phyloP scores from a whole-genome alignment of 2,797 vertebrate species.

The Enteromius treurensis region DNA sequence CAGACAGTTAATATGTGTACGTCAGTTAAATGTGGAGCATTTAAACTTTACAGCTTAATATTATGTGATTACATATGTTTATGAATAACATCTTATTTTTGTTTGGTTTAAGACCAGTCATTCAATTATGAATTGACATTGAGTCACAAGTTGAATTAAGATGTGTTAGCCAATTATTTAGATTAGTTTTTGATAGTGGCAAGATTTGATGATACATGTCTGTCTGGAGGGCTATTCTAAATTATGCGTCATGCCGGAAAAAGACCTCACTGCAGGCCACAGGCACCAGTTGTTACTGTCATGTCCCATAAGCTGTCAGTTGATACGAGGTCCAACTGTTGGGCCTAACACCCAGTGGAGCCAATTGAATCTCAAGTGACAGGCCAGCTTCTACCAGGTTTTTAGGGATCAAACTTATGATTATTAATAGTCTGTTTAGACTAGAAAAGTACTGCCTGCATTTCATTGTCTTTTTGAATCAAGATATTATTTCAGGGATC shows the following conservation, averaged over 20 bases:
- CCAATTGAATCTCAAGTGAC: conserved; percentile 58
- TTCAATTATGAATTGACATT: background rate
- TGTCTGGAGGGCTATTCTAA: conserved; percentile 40
- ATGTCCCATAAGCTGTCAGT: conserved; percentile 69
- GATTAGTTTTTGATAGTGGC: background rate
- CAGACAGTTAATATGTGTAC: background rate
- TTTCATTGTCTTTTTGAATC: conserved; percentile 15
- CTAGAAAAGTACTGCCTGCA: conserved; percentile 52
- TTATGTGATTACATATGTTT: background rate
- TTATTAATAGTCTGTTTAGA: conserved; percentile 39
- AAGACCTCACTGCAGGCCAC: conserved; percentile 22
- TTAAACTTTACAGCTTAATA: background rate
- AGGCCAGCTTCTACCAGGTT: conserved; percentile 53
- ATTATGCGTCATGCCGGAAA: conserved; percentile 29
- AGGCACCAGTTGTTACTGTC: conserved; percentile 73
- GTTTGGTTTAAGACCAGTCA: background rate
- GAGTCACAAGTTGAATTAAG: background rate
- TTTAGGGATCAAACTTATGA: conserved; percentile 44
- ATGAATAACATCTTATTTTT: background rate
- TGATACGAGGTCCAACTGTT: conserved; percentile 45
- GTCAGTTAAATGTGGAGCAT: background rate
- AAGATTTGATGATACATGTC: conserved; percentile 3
- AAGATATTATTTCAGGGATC: background rate
- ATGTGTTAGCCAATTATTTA: background rate
- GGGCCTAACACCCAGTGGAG: conserved; percentile 55